Evolutionary conservation across 2,888 invertebrate species (phyloP), one percentile per base, ranked within the genome.

Genomic region (Abscondita cerata): DNA sequence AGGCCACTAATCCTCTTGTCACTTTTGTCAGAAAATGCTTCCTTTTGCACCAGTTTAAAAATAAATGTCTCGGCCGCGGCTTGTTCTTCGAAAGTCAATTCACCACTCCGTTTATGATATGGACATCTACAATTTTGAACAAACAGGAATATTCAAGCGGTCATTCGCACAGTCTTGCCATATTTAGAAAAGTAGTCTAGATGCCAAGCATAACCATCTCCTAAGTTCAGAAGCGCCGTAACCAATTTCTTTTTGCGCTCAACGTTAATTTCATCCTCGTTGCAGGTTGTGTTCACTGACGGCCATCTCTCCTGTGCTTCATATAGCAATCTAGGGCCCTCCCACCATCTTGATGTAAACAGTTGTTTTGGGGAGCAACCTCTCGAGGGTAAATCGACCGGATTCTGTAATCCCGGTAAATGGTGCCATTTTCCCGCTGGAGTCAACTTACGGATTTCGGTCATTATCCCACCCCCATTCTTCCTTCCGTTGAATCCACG

Each of bases 341-440:
- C n/a, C n/a, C n/a, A n/a, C n/a, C n/a, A n/a, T n/a, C n/a, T n/a
- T n/a, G n/a, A n/a, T n/a, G n/a, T n/a, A n/a, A n/a, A n/a, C n/a
- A n/a, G 31, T 31, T 31, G 31, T 9, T 16, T 2, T 9, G 33
- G n/a, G 18, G 48, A 56, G 53, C 73, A 73, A 1, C 75, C 75
- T 51, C 75, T 46, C 1, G 72, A 73, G 5, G 72, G 72, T 5
- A 74, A 59, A 61, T 74, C 73, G 9, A 74, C 75, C 8, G 73
- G 73, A 57, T 76, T 76, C 1, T 57, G 15, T 2, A 25, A 13
- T 4, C 75, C 73, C 4, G 75, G 73, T 1, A 76, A n/a, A n/a
- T n/a, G n/a, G n/a, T n/a, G n/a, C n/a, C n/a, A n/a, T n/a, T n/a
- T n/a, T n/a, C n/a, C n/a, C n/a, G n/a, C n/a, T n/a, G n/a, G n/a